These are phyloP conservation scores for Drosophila rellima DNA, from an alignment of 2,888 invertebrate genomes.

Conservation along the genomic window DNA sequence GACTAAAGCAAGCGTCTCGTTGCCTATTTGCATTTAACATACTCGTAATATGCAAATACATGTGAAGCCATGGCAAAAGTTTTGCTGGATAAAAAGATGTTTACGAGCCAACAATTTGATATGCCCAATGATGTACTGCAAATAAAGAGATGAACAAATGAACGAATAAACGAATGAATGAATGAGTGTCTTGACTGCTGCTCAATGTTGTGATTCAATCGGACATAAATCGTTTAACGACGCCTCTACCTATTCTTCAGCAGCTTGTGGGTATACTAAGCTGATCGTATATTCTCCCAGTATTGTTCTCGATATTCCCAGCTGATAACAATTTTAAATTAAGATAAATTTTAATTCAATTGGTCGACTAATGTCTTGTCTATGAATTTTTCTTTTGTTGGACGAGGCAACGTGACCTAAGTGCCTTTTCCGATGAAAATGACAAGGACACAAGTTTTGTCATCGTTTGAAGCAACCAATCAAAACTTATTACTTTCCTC, in stretches of 20 bases:
- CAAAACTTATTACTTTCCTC: slow-evolving; percentile 20
- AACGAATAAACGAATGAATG: slow-evolving; percentile 13
- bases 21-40: slow-evolving; percentile 59
- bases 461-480: slow-evolving; percentile 27
- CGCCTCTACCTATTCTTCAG: not conserved
- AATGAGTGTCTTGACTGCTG: slow-evolving; percentile 21
- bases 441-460: slow-evolving; percentile 29
- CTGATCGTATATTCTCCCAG: not conserved
- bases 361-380: slow-evolving; percentile 4
- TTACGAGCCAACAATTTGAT: slow-evolving; percentile 54
- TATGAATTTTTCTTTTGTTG: slow-evolving; percentile 15
- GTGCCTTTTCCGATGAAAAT: slow-evolving; percentile 4
- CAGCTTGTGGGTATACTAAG: not conserved
- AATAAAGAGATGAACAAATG: slow-evolving; percentile 16
- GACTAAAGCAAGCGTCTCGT: slow-evolving; percentile 27
- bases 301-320: slow-evolving; percentile 4
- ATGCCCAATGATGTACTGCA: slow-evolving; percentile 14
- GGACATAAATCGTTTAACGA: slow-evolving; percentile 9
- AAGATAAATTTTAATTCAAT: slow-evolving; percentile 13
- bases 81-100: slow-evolving; percentile 47
- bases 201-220: slow-evolving; percentile 26
- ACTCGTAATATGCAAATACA: slow-evolving; percentile 53
- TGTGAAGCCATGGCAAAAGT: slow-evolving; percentile 37
- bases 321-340: not conserved
- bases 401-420: slow-evolving; percentile 32